phyloP scores from a whole-genome alignment of 2,797 vertebrate genomes.

The Brotogeris chrysoptera region DNA sequence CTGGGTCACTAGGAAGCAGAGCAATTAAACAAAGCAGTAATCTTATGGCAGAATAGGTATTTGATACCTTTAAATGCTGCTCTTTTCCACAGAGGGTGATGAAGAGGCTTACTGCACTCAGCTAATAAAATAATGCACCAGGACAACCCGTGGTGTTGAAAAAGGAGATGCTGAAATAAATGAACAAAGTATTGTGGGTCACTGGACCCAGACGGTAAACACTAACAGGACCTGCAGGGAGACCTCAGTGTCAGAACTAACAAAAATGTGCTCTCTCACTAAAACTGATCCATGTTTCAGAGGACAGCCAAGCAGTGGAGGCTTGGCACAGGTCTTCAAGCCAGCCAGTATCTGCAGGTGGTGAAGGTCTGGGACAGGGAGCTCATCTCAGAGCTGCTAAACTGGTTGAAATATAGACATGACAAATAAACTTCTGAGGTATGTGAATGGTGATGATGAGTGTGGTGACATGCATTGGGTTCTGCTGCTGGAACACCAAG shows the following conservation, averaged over 20 bases:
- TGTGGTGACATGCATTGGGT: not conserved
- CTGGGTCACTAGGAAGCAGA: not conserved
- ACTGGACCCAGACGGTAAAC: not conserved
- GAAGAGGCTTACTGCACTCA: not conserved
- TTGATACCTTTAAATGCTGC: not conserved
- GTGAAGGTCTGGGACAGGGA: not conserved
- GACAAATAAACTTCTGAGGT: not conserved
- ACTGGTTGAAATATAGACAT: not conserved
- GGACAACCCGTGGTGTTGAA: not conserved
- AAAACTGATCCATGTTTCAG: not conserved
- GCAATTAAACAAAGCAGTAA: not conserved
- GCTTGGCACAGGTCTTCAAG: not conserved
- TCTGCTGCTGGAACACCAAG: not conserved
- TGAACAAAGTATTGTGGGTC: not conserved
- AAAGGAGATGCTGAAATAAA: not conserved
- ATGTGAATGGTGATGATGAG: not conserved
- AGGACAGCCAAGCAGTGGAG: not conserved
- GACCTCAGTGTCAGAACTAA: not conserved
- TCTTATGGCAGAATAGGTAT: not conserved
- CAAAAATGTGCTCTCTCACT: not conserved
- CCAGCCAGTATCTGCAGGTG: rapidly evolving
- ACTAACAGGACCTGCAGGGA: not conserved
- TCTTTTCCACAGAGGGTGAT: not conserved
- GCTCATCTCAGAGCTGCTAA: not conserved
- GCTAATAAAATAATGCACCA: not conserved